These are phyloP conservation scores for Aulostomus chinensis DNA, from an alignment of 2,797 vertebrate species.

Conservation along the genomic window DNA sequence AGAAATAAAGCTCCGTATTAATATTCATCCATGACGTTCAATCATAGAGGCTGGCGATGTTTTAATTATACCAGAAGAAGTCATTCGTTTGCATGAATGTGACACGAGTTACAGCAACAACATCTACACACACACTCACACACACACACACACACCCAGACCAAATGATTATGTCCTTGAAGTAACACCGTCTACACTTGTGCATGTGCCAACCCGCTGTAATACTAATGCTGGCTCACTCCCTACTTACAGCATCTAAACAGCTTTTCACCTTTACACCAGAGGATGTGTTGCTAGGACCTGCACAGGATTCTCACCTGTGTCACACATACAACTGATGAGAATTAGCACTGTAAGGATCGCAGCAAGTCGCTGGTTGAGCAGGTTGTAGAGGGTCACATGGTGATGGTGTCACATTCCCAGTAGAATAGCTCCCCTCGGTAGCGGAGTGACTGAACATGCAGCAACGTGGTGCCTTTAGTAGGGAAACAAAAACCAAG, in stretches of 20 bases:
- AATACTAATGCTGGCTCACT: conserved; percentile 22
- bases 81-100: too few relatives aligned
- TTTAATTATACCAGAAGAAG: too few relatives aligned
- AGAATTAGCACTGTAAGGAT: too few relatives aligned
- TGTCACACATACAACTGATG: too few relatives aligned
- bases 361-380: too few relatives aligned
- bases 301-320: conserved; percentile 12
- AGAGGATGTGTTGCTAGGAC: conserved; percentile 10
- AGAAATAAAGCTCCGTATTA: too few relatives aligned
- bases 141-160: not conserved
- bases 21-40: not conserved
- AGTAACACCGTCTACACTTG: conserved; percentile 7
- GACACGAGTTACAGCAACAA: not conserved
- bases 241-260: conserved; percentile 31
- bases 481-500: too few relatives aligned
- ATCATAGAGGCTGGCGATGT: not conserved
- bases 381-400: too few relatives aligned
- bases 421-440: too few relatives aligned
- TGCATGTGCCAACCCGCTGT: conserved; percentile 3
- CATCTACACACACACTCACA: not conserved
- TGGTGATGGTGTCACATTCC: too few relatives aligned
- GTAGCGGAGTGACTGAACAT: too few relatives aligned
- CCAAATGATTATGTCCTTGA: conserved; percentile 28
- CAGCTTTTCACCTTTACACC: conserved; percentile 38
- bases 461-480: too few relatives aligned